Conservation (phyloP, 2,797 vertebrate genomes). For the Brachyrhaphis roseni region DNA sequence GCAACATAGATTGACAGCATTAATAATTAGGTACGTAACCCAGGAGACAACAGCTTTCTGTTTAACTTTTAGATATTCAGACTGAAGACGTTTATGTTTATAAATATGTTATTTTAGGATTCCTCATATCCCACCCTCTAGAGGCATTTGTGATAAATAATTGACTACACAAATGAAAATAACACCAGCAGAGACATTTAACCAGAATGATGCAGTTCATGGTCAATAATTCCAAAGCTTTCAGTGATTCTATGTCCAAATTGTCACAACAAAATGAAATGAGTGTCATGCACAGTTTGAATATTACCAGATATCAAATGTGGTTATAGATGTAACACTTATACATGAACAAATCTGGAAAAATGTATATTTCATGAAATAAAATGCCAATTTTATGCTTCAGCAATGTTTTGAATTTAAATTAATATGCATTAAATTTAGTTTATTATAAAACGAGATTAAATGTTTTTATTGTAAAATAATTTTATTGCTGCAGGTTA, state of each 20-base stretch:
- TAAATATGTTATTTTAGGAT: not conserved
- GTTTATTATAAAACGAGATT: slow-evolving; percentile 13
- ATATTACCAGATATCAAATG: too few species aligned
- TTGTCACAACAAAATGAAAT: not conserved
- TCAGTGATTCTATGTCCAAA: not conserved
- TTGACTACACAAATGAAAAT: not conserved
- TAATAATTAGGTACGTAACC: not conserved
- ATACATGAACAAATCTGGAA: not conserved
- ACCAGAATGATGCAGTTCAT: not conserved
- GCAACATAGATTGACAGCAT: not conserved
- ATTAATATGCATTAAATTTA: not conserved
- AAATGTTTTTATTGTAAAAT: slow-evolving; percentile 36
- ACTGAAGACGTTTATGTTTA: not conserved
- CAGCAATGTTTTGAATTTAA: not conserved
- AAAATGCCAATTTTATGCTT: not conserved
- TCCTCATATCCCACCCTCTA: not conserved
- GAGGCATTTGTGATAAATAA: not conserved
- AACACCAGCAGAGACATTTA: not conserved
- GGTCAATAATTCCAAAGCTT: not conserved
- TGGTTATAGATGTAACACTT: not conserved
- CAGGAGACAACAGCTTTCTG: not conserved
- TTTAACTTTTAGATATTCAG: not conserved
- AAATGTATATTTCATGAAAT: not conserved
- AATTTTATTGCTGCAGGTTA: slow-evolving; percentile 32
- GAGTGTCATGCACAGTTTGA: not conserved